These are phyloP conservation scores for Berghia stephanieae DNA, from an alignment of 1,140 invertebrate genomes.

Conservation along the genomic window DNA sequence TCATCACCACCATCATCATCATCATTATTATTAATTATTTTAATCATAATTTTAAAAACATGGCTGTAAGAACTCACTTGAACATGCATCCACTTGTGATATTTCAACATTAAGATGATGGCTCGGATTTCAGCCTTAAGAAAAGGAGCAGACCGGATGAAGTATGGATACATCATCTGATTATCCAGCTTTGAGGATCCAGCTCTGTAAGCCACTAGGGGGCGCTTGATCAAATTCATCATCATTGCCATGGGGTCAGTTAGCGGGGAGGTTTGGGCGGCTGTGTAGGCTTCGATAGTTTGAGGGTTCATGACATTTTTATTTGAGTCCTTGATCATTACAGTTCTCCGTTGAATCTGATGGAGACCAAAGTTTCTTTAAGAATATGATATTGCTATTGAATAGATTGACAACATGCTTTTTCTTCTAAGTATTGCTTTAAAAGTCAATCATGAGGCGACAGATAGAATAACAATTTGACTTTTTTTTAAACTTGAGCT, in stretches of 20 bases:
- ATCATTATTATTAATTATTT: too few species aligned
- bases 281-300: slow-evolving; percentile 53
- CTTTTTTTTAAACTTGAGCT: too few species aligned
- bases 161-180: slow-evolving; percentile 75
- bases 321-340: slow-evolving; percentile 42
- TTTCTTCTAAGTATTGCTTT: too few species aligned
- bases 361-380: too few species aligned
- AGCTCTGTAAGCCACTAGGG: slow-evolving; percentile 81
- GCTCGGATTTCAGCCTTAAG: slow-evolving; percentile 80
- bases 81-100: slow-evolving; percentile 51
- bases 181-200: slow-evolving; percentile 50
- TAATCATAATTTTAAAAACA: too few species aligned
- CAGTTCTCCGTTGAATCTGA: too few species aligned
- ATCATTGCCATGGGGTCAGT: slow-evolving; percentile 51
- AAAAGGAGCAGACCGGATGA: slow-evolving; percentile 80
- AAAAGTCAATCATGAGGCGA: too few species aligned
- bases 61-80: slow-evolving; percentile 44
- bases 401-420: too few species aligned
- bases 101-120: slow-evolving; percentile 67
- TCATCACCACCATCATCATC: too few species aligned
- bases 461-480: too few species aligned
- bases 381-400: too few species aligned
- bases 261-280: slow-evolving; percentile 32
- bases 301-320: slow-evolving; percentile 46
- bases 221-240: slow-evolving; percentile 73